Base-by-base conservation (phyloP, 2,888 invertebrate genomes). In the Eremobia ochroleuca region DNA sequence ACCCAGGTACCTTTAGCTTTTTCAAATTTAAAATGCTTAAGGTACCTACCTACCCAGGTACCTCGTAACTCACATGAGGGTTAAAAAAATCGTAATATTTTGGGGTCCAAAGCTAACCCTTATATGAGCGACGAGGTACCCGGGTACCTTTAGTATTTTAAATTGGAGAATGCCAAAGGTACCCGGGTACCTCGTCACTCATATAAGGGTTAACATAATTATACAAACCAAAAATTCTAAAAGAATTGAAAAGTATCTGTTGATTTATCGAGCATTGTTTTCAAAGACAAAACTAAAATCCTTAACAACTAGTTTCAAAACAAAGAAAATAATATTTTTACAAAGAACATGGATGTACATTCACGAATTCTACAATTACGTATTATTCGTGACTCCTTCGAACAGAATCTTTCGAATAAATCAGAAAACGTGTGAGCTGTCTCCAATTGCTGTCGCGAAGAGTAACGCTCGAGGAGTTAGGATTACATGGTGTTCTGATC, bases 401-500 rank as follows among this genome's bases (percentile, higher is more conserved):
- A 15, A 4, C 2, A 72, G 13, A 25, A 25, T 52, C 9, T 11
- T 52, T 52, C 8, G 21, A 59, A 69, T 85, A 73, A 66, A 76
- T 77, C 37, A 67, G 31, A 55, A 58, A 67, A 67, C 43, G 46
- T 49, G 82, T 70, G 46, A 77, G 34, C 28, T 81, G 9, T 31
- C 43, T 65, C 13, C 31, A 46, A 40, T 70, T 52, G 43, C 46
- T 77, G 69, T 52, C 37, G 25, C n/a, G 0, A 67, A 37, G 62
- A 65, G 78, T 72, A 62, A 82, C 74, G 79, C 86, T 86, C 46
- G 46, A 73, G 46, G 18, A 75, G 66, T 65, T 68, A 55, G 67
- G 68, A 73, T 78, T 78, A 70, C 73, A 82, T 79, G 83, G 83
- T 61, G 58, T 21, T 61, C 18, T 84, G 79, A 37, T 6, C 86